Base-by-base conservation (phyloP, 2,797 vertebrate genomes). In the Danio kyathit region DNA sequence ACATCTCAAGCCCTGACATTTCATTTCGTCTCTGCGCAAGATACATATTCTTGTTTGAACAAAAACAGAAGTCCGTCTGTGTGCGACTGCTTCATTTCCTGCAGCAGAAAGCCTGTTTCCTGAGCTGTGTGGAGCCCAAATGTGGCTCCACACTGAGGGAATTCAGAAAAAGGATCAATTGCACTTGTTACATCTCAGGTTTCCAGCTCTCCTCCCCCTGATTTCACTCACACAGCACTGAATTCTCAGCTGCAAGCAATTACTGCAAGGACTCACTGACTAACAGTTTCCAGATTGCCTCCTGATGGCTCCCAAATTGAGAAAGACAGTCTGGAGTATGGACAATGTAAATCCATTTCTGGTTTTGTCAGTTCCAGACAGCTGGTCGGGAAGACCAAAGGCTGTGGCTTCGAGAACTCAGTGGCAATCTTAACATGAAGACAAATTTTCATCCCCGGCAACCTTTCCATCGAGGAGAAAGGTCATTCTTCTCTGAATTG, bases 201-300 rank as follows among this genome's bases (percentile, higher is more conserved):
- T 95, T 94, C 93, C 94, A 94, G 95, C 95, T 94, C 95, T 75
- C 66, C 67, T 61, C 77, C 84, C 76, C 81, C 74, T 76, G 40
- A 94, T 93, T 95, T 94, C 90, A 93, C 93, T 95, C 95, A 95
- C 93, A 92, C 89, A 90, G 90, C 86, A 92, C 92, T 93, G 93
- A 93, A 94, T 94, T 93, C 93, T 96, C 96, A 97, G 95, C 97
- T 98, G 96, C 93, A 96, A 97, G 95, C 95, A 95, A 96, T 98
- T 97, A 96, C 88, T 94, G 93, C 93, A 93, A 96, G 93, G 94
- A 95, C 94, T 91, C 94, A 92, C 94, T 95, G 95, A 96, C 93
- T 96, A 97, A 97, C 94, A 88, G 93, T 92, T 97, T 97, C 96
- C 96, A 99, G 96, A 95, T 94, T 95, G 93, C 90, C 90, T 87